Evolutionary conservation across 2,113 vertebrate genomes (phyloP), one percentile per base, ranked within the genome.

Genomic region (Oreochromis tanganicae): DNA sequence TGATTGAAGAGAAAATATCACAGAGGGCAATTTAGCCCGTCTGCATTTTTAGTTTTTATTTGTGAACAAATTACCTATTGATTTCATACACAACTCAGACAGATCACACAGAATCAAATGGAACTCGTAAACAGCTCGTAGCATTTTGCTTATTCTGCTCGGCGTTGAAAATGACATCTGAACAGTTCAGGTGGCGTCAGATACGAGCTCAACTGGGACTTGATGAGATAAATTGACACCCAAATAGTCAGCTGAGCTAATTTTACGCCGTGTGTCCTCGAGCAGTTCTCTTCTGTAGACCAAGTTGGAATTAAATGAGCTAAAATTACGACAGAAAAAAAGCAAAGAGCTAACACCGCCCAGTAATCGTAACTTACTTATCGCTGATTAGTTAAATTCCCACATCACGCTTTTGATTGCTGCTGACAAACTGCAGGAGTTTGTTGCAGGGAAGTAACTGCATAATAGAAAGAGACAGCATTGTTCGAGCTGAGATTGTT

Each of bases 11-110:
- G 36, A 54, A 90, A 89, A 89, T 84, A 71, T 88, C 14, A 86
- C 6, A n/a, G 7, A 29, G 6, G 82, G 38, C 57, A 41, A 63
- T 71, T 89, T 34, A 57, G 14, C 1, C 68, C 0, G 5, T 19
- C 38, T 83, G 89, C 3, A 85, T 66, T 88, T 85, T 80, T 13
- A n/a, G 12, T 61, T 89, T 93, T 83, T 78, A 8, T 21, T 29
- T 27, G 27, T 34, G 85, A 83, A 87, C 63, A 92, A 93, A 93
- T 92, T 85, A 81, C 29, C 6, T 88, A 94, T 92, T 86, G 93
- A 95, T 93, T 87, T 14, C 36, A 21, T 80, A 32, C 38, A 46
- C 27, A 5, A 27, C 57, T 79, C 84, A 4, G 52, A 85, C 16
- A 7, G 80, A 81, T 84, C 84, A 3, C 29, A 66, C 11, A 12